Base-by-base conservation (phyloP, 2,888 invertebrate genomes). In the Apotomis capreana region DNA sequence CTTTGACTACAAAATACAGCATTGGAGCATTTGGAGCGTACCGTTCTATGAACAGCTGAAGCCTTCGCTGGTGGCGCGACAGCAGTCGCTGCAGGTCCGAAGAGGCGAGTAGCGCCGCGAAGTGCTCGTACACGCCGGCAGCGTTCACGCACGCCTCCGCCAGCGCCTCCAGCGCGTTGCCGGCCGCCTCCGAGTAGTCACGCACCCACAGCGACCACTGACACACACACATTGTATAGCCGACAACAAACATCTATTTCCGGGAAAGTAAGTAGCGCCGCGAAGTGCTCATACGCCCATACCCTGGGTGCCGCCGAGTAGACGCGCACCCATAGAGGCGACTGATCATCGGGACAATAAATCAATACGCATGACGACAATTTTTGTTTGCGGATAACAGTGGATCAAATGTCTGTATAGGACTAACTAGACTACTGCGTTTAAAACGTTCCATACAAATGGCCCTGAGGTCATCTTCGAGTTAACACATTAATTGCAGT, bases 171-270 rank as follows among this genome's bases (percentile, higher is more conserved):
- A 90, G 73, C 37, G 87, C 86, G 74, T 75, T 83, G 74, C 82
- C 78, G 37, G 89, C 87, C 46, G 92, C 81, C 75, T 91, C 91
- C 10, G 80, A 76, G 81, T 85, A 89, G 81, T 91, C 89, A 62
- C 92, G 91, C 40, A 80, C 75, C 87, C 89, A 89, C 4, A 90
- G 62, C 60, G 89, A 80, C 78, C 92, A 74, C 92, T 92, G 72
- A 3, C 51, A 12, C 5, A 15, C 13, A 40, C 1, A 26, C 26
- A 26, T 26, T 26, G 26, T 26, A 26, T 26, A 26, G 26, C 26
- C 26, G 2, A 26, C 26, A 26, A 26, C 26, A 26, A 26, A 26
- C 26, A 26, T 26, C 26, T 26, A 26, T 26, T 26, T 87, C 86
- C 13, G 84, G 80, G 75, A 82, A 68, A 40, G 85, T 68, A 51